A percentile compares a stretch with the other conserved stretches of the same genome.
Conservation (phyloP, 2,888 invertebrate species). For the Chrysolina oricalcia region DNA sequence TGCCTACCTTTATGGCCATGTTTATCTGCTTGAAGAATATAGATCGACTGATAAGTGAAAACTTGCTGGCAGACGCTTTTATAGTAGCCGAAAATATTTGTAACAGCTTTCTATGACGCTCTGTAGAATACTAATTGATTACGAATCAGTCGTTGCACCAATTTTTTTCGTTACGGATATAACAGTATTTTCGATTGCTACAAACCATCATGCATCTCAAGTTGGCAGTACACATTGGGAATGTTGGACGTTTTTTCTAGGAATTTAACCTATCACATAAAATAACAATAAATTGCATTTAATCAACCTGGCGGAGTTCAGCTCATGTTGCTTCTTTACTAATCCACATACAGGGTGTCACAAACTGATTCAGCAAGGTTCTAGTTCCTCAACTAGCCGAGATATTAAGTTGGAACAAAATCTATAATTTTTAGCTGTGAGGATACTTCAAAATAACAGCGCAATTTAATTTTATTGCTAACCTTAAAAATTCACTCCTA, state of each 20-base stretch:
- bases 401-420: too few species aligned
- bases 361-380: too few species aligned
- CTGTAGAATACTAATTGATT: constrained; percentile 51
- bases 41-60: constrained; percentile 61
- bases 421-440: too few species aligned
- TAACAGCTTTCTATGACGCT: constrained; percentile 58
- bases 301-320: too few species aligned
- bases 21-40: constrained; percentile 51
- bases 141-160: constrained; percentile 49
- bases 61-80: constrained; percentile 53
- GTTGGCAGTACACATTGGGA: neutral
- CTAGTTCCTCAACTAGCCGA: too few species aligned
- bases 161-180: constrained; percentile 39
- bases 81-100: constrained; percentile 53
- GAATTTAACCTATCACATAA: too few species aligned
- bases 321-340: too few species aligned
- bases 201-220: neutral
- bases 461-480: too few species aligned
- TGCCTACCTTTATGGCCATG: constrained; percentile 60
- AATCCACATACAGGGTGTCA: too few species aligned
- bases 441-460: too few species aligned
- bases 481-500: too few species aligned
- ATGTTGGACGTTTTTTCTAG: neutral
- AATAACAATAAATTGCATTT: too few species aligned
- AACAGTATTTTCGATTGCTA: constrained; percentile 6